Conservation (phyloP, 1,140 invertebrate genomes). For the Riptortus pedestris region DNA sequence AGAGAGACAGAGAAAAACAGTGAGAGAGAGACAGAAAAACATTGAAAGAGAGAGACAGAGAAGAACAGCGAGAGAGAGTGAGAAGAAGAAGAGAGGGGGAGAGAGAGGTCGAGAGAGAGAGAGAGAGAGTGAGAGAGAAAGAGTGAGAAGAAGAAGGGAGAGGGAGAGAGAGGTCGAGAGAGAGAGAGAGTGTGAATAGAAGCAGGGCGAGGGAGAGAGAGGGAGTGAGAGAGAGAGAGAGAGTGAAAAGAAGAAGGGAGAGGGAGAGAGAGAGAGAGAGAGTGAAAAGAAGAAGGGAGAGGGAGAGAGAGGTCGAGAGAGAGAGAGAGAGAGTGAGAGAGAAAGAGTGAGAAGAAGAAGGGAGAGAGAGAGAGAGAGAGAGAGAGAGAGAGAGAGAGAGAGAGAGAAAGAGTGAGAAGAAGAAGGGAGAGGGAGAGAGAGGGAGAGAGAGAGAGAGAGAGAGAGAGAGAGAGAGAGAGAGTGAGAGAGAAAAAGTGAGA, state of each 20-base stretch:
- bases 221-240: background rate
- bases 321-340: too few species aligned
- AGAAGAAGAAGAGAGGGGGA: too few species aligned
- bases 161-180: background rate
- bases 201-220: background rate
- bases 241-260: background rate
- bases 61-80: background rate
- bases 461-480: background rate
- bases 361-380: background rate
- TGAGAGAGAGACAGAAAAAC: background rate
- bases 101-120: too few species aligned
- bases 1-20: too few species aligned
- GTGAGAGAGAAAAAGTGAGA: background rate
- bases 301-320: too few species aligned
- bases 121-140: background rate
- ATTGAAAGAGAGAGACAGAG: background rate
- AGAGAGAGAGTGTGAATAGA: background rate
- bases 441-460: background rate
- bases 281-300: background rate
- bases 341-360: too few species aligned
- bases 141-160: background rate
- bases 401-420: too few species aligned
- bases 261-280: background rate
- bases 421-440: background rate
- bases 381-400: background rate